Evolutionary conservation across 64 coral and sea anemone genomes (phyloP).

Genomic region (Montipora efflorescens): DNA sequence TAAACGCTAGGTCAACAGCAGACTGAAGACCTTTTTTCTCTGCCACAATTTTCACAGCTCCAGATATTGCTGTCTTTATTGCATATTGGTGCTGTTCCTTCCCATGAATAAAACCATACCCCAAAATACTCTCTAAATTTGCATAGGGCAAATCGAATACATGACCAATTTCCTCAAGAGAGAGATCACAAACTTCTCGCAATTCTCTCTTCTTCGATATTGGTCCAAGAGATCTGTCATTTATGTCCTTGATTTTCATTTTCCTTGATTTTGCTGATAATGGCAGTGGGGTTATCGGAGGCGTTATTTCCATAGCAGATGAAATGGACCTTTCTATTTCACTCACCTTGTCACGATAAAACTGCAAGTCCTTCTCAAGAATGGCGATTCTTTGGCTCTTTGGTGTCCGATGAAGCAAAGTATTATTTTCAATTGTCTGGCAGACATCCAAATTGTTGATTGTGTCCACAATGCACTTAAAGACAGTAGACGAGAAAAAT

Average conservation of each 20-base stretch:
- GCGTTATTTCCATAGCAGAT: slow-evolving; percentile 24
- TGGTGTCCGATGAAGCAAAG: background rate
- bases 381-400: slow-evolving; percentile 41
- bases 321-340: slow-evolving; percentile 43
- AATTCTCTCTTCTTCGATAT: slow-evolving; percentile 29
- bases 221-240: slow-evolving; percentile 34
- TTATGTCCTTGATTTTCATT: background rate
- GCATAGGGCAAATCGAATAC: background rate
- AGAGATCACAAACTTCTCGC: background rate
- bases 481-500: slow-evolving; percentile 19
- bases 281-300: slow-evolving; percentile 3
- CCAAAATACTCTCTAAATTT: slow-evolving; percentile 21
- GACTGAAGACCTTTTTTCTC: slow-evolving; percentile 14
- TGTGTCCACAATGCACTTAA: background rate
- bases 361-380: slow-evolving; percentile 40
- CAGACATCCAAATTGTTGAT: slow-evolving; percentile 41
- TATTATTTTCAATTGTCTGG: background rate
- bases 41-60: slow-evolving; percentile 33
- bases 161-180: background rate
- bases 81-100: background rate
- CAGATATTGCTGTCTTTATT: background rate
- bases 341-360: background rate
- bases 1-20: slow-evolving; percentile 19
- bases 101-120: slow-evolving; percentile 32
- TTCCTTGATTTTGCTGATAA: background rate